Percentiles rank a stretch among this genome's conserved stretches.
These are phyloP conservation scores for Tenebrio molitor DNA, from an alignment of 1,140 invertebrate genomes.

Conservation along the genomic window DNA sequence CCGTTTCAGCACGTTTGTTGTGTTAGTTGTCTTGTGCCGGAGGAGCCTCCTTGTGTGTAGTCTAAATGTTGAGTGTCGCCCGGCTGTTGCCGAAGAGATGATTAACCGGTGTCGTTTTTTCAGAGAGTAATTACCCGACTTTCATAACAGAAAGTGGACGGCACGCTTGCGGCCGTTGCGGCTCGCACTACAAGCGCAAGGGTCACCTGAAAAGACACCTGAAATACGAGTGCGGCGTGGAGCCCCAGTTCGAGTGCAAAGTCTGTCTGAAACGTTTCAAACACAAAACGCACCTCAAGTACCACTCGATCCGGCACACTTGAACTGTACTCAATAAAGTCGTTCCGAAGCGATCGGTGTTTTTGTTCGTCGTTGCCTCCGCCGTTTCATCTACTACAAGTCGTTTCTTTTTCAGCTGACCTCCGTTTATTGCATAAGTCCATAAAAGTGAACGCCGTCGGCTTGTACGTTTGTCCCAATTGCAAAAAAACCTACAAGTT, in stretches of 20 bases:
- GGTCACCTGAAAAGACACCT: conserved; percentile 69
- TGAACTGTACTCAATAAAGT: conserved; percentile 13
- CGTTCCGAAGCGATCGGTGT: neutral
- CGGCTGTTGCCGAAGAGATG: neutral
- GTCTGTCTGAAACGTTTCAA: conserved; percentile 65
- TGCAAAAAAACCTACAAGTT: conserved; percentile 54
- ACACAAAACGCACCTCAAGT: conserved; percentile 42
- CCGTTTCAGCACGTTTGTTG: too few relatives aligned
- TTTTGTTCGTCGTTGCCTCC: neutral
- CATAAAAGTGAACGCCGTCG: conserved; percentile 32
- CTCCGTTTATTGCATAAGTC: conserved; percentile 25
- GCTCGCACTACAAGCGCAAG: conserved; percentile 53
- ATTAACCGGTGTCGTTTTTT: conserved; percentile 4
- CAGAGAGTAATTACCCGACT: neutral
- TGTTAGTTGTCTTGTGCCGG: too few relatives aligned
- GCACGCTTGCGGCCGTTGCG: conserved; percentile 49
- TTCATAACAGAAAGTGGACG: conserved; percentile 32
- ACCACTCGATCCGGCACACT: neutral
- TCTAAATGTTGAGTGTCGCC: neutral
- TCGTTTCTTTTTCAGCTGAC: conserved; percentile 20
- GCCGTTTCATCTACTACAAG: neutral
- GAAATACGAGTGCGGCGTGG: conserved; percentile 72
- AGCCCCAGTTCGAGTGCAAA: conserved; percentile 69
- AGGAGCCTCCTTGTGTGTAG: too few relatives aligned
- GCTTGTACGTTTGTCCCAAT: conserved; percentile 51